Conservation (phyloP, 2,797 vertebrate genomes). For the Spatula versicolor region DNA sequence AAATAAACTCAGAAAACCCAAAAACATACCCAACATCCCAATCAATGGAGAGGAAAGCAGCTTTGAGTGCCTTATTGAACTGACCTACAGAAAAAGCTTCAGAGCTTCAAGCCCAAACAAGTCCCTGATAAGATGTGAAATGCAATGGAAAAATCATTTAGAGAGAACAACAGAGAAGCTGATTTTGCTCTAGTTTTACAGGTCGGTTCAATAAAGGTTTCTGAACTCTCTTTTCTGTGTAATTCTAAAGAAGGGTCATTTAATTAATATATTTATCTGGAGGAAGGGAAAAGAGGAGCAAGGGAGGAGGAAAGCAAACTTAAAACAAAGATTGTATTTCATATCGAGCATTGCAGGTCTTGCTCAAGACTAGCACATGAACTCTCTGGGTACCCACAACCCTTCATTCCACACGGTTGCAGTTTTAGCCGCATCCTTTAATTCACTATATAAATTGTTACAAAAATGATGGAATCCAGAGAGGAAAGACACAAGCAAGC, state of each 20-base stretch:
- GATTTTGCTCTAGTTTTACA: constrained; percentile 71
- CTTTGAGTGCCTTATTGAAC: constrained; percentile 66
- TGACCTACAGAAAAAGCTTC: constrained; percentile 66
- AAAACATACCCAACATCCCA: constrained; percentile 26
- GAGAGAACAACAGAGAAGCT: constrained; percentile 62
- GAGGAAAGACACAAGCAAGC: neutral
- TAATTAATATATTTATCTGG: constrained; percentile 71
- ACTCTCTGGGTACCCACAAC: neutral
- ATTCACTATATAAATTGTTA: constrained; percentile 40
- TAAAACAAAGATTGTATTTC: constrained; percentile 44
- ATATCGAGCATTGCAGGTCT: neutral
- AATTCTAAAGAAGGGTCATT: constrained; percentile 49
- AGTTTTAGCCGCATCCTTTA: constrained; percentile 17
- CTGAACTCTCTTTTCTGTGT: constrained; percentile 54
- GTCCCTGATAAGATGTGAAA: constrained; percentile 72
- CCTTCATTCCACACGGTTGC: neutral
- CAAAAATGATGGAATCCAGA: neutral
- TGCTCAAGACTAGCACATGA: neutral
- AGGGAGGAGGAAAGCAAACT: neutral
- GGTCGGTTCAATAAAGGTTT: constrained; percentile 56
- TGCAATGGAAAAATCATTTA: constrained; percentile 73
- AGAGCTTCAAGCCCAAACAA: constrained; percentile 63
- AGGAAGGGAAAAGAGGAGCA: neutral
- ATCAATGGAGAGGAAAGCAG: constrained; percentile 68
- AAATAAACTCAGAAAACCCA: neutral